Base-by-base conservation (phyloP, 2,113 vertebrate genomes). In the Edolisoma coerulescens region DNA sequence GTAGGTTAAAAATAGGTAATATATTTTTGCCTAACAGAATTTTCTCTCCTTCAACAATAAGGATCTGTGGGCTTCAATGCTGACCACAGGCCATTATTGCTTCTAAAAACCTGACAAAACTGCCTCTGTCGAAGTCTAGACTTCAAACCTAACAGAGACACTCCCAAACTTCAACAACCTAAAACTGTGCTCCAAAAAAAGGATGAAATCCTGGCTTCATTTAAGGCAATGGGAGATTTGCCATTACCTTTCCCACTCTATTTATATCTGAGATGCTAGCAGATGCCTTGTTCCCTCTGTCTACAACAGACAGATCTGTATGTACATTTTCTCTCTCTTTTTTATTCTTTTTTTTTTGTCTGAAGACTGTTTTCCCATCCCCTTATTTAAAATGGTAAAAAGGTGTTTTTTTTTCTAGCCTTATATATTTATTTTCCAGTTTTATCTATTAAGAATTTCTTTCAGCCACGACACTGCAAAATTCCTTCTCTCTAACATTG, bases 231-330 rank as follows among this genome's bases (percentile, higher is more conserved):
- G 92, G 95, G 95, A 96, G 92, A 83, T 80, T 74, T 97, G 96
- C 95, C 95, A 96, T 91, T 96, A 97, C 95, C 95, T 96, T 96
- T 94, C 92, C 96, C 93, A 96, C 93, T 96, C 93, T 93, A 96
- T 95, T 96, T 96, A 92, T 95, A 97, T 42, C 90, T 0, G 3
- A 94, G 71, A 96, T 96, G 79, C 90, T 85, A 94, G 82, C 95
- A 97, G 93, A 96, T 96, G 95, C 88, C 95, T 96, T 90, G 67
- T 96, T 97, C 95, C 47, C 95, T 90, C 90, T 93, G 75, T 93
- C 81, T 93, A 26, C 84, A 93, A 77, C 89, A 95, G 91, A 93
- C 64, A 89, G 85, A 93, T 93, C 61, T 76, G 45, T 91, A 96
- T 61, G 50, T 44, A 87, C 59, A 39, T 92, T 79, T 92, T 90